Base-by-base conservation (phyloP, 1,140 invertebrate genomes). In the Daktulosphaira vitifoliae region DNA sequence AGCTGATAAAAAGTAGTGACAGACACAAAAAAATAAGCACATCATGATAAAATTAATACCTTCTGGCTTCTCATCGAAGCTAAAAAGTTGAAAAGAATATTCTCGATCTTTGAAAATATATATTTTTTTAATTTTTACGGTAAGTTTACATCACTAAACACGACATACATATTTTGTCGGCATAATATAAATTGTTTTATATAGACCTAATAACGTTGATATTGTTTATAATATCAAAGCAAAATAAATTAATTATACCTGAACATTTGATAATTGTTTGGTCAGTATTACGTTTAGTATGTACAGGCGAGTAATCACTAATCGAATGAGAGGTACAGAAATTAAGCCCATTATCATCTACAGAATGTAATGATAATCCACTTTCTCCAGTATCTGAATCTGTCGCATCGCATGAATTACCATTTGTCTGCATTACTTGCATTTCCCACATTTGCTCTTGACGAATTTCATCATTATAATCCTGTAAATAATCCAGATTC, bases 381-480 rank as follows among this genome's bases (percentile, higher is more conserved):
- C 74, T 71, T 72, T 77, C 62, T 69, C 76, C 54, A 70, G 73
- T 5, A 70, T 72, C 51, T 73, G 56, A 74, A 68, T 72, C 73
- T 37, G 74, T 69, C 37, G 74, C 72, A 23, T 73, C 73, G 11
- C 72, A 56, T n/a, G 42, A 33, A 39, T 16, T 56, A 65, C 49
- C 53, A 8, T 64, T 42, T 16, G 66, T 70, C 51, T 71, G 56
- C 33, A 66, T 23, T 18, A 70, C 66, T 38, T 71, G 70, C 86
- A 90, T 86, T 74, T 90, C 87, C 76, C 87, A 81, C 81, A 90
- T 86, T 73, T 90, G 88, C 72, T 90, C 86, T 72, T 89, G 87
- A 65, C 87, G 75, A 67, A 90, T 91, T 69, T 89, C 88, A 71
- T 91, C 89, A 74, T 90, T 90, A 78, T 88, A 88, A 72, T 87